A percentile compares a stretch with the other conserved stretches of the same genome.
phyloP scores from a whole-genome alignment of 2,888 invertebrate species.

The Orchesella flavescens region DNA sequence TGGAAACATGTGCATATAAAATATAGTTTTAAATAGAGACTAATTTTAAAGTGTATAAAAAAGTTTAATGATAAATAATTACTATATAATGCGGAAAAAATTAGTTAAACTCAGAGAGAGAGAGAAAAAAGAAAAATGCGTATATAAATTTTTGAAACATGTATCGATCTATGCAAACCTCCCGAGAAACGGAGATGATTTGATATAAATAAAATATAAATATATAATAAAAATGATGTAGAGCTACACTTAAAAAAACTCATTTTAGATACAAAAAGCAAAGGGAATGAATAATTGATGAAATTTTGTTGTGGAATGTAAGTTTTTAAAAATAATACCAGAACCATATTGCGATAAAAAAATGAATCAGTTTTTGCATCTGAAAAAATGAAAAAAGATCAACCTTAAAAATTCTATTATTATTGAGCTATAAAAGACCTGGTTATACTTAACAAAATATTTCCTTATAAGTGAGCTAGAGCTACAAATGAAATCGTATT shows the following conservation, averaged over 20 bases:
- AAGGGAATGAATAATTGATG: neutral
- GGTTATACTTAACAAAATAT: conserved; percentile 26
- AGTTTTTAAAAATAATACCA: neutral
- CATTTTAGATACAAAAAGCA: conserved; percentile 13
- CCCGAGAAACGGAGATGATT: conserved; percentile 56
- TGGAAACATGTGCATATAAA: too few species aligned
- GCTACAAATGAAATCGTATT: too few species aligned
- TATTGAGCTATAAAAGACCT: conserved; percentile 59
- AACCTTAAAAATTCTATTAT: conserved; percentile 18
- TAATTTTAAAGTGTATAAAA: too few species aligned
- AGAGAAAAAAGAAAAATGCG: too few species aligned
- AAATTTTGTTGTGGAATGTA: neutral
- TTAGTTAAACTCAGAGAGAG: too few species aligned
- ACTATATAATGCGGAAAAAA: too few species aligned
- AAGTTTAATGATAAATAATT: too few species aligned
- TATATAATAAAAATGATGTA: neutral
- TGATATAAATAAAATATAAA: conserved; percentile 25
- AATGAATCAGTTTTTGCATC: conserved; percentile 27
- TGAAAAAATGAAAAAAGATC: conserved; percentile 25
- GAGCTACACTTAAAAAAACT: neutral
- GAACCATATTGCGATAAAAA: neutral
- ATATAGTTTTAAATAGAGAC: too few species aligned
- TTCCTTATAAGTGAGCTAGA: too few species aligned
- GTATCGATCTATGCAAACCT: conserved; percentile 44
- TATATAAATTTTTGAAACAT: conserved; percentile 34